These are phyloP conservation scores for Cephus cinctus DNA, from an alignment of 1,140 invertebrate genomes.

Conservation along the genomic window DNA sequence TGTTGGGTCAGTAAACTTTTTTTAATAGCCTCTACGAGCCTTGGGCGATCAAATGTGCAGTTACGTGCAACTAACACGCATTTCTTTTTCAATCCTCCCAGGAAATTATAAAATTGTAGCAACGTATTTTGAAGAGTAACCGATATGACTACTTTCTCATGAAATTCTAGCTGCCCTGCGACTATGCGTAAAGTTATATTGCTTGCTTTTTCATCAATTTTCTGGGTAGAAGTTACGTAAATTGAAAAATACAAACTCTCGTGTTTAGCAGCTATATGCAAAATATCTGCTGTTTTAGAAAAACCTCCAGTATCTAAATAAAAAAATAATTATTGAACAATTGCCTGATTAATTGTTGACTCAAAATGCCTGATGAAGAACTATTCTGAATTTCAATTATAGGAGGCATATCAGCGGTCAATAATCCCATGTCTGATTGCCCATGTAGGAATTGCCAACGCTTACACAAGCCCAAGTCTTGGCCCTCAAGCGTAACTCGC, in stretches of 20 bases:
- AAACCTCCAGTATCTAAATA: conserved; percentile 13
- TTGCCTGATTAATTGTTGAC: too few species aligned
- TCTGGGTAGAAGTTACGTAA: conserved; percentile 55
- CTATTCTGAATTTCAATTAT: conserved; percentile 1
- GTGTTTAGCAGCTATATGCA: conserved; percentile 12
- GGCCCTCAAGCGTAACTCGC: too few species aligned
- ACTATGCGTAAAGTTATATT: conserved; percentile 7
- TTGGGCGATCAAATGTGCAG: conserved; percentile 60
- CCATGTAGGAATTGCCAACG: too few species aligned
- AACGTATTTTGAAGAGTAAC: conserved; percentile 5
- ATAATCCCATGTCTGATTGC: conserved; percentile 9
- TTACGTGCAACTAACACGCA: conserved; percentile 32
- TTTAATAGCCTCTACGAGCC: conserved; percentile 45
- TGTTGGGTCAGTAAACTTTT: conserved; percentile 7
- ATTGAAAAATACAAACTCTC: conserved; percentile 1
- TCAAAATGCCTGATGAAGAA: conserved; percentile 3
- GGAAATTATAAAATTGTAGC: conserved; percentile 11
- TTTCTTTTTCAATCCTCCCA: conserved; percentile 7
- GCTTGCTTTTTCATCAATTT: conserved; percentile 22
- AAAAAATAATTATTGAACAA: too few species aligned
- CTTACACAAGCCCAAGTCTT: too few species aligned
- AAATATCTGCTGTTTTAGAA: conserved; percentile 7
- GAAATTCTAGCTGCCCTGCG: conserved; percentile 3
- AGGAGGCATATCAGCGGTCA: conserved; percentile 8
- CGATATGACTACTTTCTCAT: conserved; percentile 3